phyloP scores from a whole-genome alignment of 2,113 vertebrate genomes.

The Xyliphius kryptos region DNA sequence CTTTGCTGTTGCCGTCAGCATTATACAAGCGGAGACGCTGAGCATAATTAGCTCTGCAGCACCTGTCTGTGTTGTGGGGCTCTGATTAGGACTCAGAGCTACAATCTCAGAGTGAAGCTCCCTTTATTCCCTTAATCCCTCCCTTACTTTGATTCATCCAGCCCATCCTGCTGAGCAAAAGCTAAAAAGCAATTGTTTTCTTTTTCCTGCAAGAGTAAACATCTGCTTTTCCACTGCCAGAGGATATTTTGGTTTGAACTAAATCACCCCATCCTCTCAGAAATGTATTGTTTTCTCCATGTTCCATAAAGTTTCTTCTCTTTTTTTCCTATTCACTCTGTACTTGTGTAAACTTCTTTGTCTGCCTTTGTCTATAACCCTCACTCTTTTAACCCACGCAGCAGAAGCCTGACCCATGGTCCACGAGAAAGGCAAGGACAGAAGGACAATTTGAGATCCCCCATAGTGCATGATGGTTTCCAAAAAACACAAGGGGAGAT shows the following conservation, averaged over 20 bases:
- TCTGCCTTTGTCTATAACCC: too few relatives aligned
- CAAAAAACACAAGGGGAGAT: too few relatives aligned
- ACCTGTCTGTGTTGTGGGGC: slow-evolving; percentile 17
- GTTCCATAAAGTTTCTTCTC: not conserved
- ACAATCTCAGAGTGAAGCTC: slow-evolving; percentile 10
- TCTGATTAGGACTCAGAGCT: slow-evolving; percentile 22
- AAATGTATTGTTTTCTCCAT: not conserved
- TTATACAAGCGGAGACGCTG: slow-evolving; percentile 3
- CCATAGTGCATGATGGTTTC: too few relatives aligned
- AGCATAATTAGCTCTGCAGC: slow-evolving; percentile 24
- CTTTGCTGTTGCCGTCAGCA: slow-evolving; percentile 27
- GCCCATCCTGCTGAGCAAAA: slow-evolving; percentile 3
- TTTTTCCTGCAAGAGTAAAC: slow-evolving; percentile 23
- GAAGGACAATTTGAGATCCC: too few relatives aligned
- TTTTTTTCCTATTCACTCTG: not conserved
- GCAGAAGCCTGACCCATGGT: too few relatives aligned
- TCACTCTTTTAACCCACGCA: too few relatives aligned
- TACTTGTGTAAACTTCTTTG: not conserved
- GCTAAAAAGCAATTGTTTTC: slow-evolving; percentile 11
- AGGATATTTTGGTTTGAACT: slow-evolving; percentile 4
- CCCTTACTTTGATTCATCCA: slow-evolving; percentile 28
- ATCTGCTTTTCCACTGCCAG: slow-evolving; percentile 5
- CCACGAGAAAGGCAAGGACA: too few relatives aligned
- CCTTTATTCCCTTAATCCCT: slow-evolving; percentile 36
- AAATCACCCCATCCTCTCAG: not conserved